A percentile compares a stretch with the other conserved stretches of the same genome.
phyloP scores from a whole-genome alignment of 2,888 invertebrate species.

The Tiliacea citrago region DNA sequence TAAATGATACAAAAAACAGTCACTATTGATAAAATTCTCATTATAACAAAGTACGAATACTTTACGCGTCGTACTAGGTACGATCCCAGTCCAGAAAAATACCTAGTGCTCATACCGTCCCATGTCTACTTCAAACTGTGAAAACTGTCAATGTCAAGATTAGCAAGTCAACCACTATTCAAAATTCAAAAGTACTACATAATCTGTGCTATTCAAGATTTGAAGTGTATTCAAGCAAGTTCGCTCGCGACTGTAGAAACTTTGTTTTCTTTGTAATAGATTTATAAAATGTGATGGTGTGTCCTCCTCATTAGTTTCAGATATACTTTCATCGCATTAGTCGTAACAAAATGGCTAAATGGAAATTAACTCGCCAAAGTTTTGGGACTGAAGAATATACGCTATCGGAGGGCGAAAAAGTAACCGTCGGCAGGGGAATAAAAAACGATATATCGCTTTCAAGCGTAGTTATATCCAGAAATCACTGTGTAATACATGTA shows the following conservation, averaged over 20 bases:
- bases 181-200: too few relatives aligned
- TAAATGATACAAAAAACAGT: not conserved
- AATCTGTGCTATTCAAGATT: too few relatives aligned
- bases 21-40: not conserved
- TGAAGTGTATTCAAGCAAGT: too few relatives aligned
- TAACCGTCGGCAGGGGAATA: slow-evolving; percentile 81
- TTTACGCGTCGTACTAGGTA: not conserved
- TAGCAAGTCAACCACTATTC: not conserved
- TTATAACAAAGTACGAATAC: not conserved
- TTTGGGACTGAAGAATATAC: slow-evolving; percentile 79
- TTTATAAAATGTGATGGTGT: slow-evolving; percentile 1
- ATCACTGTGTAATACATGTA: slow-evolving; percentile 81
- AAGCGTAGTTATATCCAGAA: slow-evolving; percentile 84
- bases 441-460: slow-evolving; percentile 79
- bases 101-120: not conserved
- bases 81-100: not conserved
- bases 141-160: slow-evolving; percentile 24
- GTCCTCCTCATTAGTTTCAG: not conserved
- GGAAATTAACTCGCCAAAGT: slow-evolving; percentile 81
- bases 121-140: not conserved
- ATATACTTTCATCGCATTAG: not conserved
- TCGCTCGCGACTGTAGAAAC: not conserved
- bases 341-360: slow-evolving; percentile 78
- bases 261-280: slow-evolving; percentile 3
- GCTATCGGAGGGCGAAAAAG: slow-evolving; percentile 79